Evolutionary conservation across 2,113 vertebrate genomes (phyloP).

Genomic region (Pteronura brasiliensis): DNA sequence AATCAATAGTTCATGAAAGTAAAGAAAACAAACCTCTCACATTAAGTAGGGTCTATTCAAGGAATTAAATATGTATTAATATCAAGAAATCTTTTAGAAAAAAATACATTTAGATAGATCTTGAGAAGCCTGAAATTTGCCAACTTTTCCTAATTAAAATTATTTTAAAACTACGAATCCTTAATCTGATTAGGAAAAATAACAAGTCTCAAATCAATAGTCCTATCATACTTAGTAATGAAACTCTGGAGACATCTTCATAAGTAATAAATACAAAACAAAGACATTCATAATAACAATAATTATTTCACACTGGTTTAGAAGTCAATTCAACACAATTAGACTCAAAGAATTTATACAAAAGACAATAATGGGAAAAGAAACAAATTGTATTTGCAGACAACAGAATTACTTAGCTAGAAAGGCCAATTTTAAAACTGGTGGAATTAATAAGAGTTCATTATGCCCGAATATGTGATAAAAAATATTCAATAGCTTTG

Average conservation of each 20-base stretch:
- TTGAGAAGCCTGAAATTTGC: background rate
- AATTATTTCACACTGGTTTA: background rate
- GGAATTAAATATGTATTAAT: background rate
- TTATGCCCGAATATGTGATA: background rate
- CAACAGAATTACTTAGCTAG: background rate
- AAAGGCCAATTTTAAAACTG: background rate
- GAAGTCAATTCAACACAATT: background rate
- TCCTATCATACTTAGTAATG: background rate
- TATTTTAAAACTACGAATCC: background rate
- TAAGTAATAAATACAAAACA: slow-evolving; percentile 11
- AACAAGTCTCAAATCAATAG: background rate
- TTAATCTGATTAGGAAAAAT: background rate
- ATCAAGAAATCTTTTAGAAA: background rate
- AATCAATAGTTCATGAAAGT: background rate
- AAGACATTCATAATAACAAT: background rate
- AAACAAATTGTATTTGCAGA: background rate
- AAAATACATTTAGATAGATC: background rate
- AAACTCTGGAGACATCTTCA: background rate
- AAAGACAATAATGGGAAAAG: background rate
- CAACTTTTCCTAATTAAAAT: background rate
- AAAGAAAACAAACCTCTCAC: background rate
- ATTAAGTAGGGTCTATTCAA: background rate
- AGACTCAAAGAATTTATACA: background rate
- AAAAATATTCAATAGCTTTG: background rate
- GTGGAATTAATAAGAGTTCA: background rate